Evolutionary conservation across 2,797 vertebrate species (phyloP), one percentile per base, ranked within the genome.

Genomic region (Podarcis siculus): DNA sequence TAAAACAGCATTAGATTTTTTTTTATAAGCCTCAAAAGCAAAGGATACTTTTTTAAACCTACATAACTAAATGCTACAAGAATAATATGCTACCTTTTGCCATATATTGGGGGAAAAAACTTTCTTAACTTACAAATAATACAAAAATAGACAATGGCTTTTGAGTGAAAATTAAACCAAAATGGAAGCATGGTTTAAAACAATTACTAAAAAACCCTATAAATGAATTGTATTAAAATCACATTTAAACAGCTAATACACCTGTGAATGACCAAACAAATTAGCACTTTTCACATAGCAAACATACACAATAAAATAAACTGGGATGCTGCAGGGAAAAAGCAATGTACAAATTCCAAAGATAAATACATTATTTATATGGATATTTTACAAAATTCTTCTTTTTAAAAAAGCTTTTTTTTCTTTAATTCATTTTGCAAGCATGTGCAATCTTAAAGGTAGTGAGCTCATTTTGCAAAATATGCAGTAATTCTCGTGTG

Each of bases 341-440:
- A 97, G 97, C 97, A 98, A 98, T 98, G 98, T 98, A 98, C 98
- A 98, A 98, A 98, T 98, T 98, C 97, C 97, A 97, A 97, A 98
- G 98, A 98, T 98, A 99, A 98, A 99, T 98, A 98, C 98, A 98
- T 98, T 98, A 99, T 99, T 98, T 99, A 98, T 98, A 98, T 97
- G 97, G 97, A 97, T 98, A 98, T 98, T 98, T 98, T 98, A 98
- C 98, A 98, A 97, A 97, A 97, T 97, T 97, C 97, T 97, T 89
- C 39, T 83, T 89, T 96, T 95, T 97, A 97, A 98, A 95, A 94
- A 94, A 92, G 82, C 89, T 94, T 96, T 95, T 88, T 49, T 95
- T 92, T 91, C 95, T 97, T 97, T 97, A 96, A 97, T 97, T 96
- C 96, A 97, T 96, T 97, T 97, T 94, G 96, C 96, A 95, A 96